Evolutionary conservation across 2,888 invertebrate species (phyloP), one percentile per base, ranked within the genome.

Genomic region (Yponomeuta malinellus): DNA sequence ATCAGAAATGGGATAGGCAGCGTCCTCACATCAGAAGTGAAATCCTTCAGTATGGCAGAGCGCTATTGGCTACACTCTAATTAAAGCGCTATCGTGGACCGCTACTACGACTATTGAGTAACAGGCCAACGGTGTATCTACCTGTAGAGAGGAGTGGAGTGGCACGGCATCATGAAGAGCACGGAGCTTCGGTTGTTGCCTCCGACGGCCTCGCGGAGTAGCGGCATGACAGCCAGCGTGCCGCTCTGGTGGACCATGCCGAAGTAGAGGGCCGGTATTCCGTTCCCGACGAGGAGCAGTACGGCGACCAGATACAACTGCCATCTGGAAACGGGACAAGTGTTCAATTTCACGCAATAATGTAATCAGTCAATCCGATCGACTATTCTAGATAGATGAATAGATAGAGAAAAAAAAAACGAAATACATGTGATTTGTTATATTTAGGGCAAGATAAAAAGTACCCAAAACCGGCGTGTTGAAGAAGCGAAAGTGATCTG

Each of bases 151-250:
- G 98, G 98, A 0, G 97, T 97, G 6, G 98, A 96, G 86, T 99
- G 98, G 81, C 99, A 99, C 0, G 98, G 98, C 95, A 97, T 98
- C 37, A 98, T 91, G 88, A 97, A 97, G 63, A 97, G 86, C 63
- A 97, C 87, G 66, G 93, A 92, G 6, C 94, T 84, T 1, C 82
- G 93, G 77, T 93, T 94, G 72, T 80, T 83, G 0, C 86, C 81
- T 0, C 86, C 80, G 72, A 93, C 82, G 0, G 90, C 84, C 0
- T 94, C 90, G 9, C 95, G 88, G 9, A 98, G 84, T 73, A 94
- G 86, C 10, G 94, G 92, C 96, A 97, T 97, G 10, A 96, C 94
- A 52, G 95, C 94, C 63, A 97, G 81, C 0, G 96, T 93, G 0
- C 97, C 98, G 72, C 95, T 93, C 87, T 98, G 98, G 86, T 98